These are phyloP conservation scores for Drosophila dunni DNA, from an alignment of 1,140 invertebrate species.

Conservation along the genomic window DNA sequence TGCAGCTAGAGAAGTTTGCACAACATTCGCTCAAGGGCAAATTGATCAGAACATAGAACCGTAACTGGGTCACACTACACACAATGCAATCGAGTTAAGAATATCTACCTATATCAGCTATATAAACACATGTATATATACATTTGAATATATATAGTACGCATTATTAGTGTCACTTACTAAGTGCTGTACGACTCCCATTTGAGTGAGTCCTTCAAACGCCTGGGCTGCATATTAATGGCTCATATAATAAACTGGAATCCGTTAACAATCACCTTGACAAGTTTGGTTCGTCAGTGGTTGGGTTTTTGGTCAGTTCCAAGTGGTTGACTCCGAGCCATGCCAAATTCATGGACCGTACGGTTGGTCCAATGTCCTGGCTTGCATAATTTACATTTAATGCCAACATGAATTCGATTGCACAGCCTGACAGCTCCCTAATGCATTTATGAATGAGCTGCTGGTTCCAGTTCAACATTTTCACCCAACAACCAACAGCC, in stretches of 20 bases:
- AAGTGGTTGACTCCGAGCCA: conserved; percentile 46
- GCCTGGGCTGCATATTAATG: conserved; percentile 34
- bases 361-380: conserved; percentile 8
- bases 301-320: conserved; percentile 27
- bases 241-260: conserved; percentile 49
- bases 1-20: conserved; percentile 39
- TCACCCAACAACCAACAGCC: background rate
- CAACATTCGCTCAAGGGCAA: conserved; percentile 40
- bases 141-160: background rate
- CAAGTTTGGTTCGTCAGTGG: conserved; percentile 40
- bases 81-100: conserved; percentile 32
- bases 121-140: conserved; percentile 4
- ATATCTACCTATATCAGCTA: background rate
- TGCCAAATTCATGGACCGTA: conserved; percentile 51
- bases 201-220: conserved; percentile 31
- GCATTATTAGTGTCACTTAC: conserved; percentile 41
- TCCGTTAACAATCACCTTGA: conserved; percentile 53
- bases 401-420: conserved; percentile 57
- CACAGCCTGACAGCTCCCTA: conserved; percentile 46
- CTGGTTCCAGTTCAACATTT: conserved; percentile 9
- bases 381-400: conserved; percentile 55
- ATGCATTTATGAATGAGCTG: conserved; percentile 57
- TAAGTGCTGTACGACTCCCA: conserved; percentile 24
- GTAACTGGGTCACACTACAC: conserved; percentile 40
- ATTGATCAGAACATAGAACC: conserved; percentile 25